Conservation (phyloP, 2,797 vertebrate species). For the Yasuhikotakia modesta region DNA sequence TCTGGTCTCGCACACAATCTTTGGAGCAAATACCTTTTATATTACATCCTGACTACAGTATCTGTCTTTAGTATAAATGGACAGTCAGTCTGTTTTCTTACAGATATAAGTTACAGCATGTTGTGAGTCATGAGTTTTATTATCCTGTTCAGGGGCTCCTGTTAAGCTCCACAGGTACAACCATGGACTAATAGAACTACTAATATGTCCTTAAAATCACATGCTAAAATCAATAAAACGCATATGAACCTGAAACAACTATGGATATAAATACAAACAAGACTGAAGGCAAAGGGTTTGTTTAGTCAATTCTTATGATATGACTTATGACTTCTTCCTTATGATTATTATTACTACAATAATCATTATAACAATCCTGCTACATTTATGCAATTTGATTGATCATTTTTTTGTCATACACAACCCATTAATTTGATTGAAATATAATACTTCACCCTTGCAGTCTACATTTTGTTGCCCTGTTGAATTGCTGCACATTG, state of each 20-base stretch:
- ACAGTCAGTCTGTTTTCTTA: not conserved
- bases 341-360: no score
- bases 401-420: no score
- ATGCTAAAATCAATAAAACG: not conserved
- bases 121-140: slow-evolving; percentile 17
- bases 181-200: slow-evolving; percentile 37
- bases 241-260: not conserved
- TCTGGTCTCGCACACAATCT: not conserved
- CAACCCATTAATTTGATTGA: no score
- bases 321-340: no score
- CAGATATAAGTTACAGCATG: slow-evolving; percentile 2
- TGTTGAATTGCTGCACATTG: no score
- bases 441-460: no score
- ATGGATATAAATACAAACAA: not conserved
- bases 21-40: not conserved
- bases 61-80: not conserved
- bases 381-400: no score
- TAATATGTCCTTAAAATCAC: slow-evolving; percentile 9
- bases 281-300: not conserved
- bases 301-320: no score
- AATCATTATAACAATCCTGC: no score
- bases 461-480: no score
- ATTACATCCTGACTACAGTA: not conserved
- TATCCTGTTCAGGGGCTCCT: not conserved
- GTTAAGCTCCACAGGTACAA: not conserved